Conservation (phyloP, 2,797 vertebrate species). For the Myotis pilosus region DNA sequence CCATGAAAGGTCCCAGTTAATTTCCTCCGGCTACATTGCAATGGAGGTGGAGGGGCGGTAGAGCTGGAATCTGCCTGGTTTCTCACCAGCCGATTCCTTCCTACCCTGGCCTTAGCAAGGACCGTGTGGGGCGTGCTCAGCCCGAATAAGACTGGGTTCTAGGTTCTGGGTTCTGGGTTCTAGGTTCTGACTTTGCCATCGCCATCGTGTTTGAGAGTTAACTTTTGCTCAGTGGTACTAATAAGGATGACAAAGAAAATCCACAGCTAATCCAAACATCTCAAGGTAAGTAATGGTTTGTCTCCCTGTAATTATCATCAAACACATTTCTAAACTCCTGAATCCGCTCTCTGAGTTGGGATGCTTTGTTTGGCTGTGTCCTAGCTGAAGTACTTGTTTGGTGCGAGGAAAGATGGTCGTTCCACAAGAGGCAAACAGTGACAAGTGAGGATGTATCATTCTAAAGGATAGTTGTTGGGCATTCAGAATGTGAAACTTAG, state of each 20-base stretch:
- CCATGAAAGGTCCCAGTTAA: not conserved
- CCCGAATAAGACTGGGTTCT: not conserved
- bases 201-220: not conserved
- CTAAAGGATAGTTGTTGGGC: not conserved
- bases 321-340: constrained; percentile 14
- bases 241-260: constrained; percentile 31
- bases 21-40: too few species aligned
- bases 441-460: not conserved
- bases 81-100: not conserved
- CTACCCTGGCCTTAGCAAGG: not conserved
- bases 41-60: fast-evolving
- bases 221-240: not conserved
- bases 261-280: not conserved
- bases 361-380: not conserved
- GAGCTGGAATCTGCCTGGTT: not conserved
- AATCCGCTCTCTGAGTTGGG: not conserved
- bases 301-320: constrained; percentile 30
- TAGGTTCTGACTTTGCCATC: fast-evolving
- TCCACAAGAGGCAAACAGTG: not conserved
- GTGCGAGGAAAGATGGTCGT: not conserved
- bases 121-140: fast-evolving
- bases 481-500: not conserved
- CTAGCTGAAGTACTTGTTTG: not conserved
- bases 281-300: constrained; percentile 7
- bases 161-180: too few species aligned